Percentiles rank a stretch among this genome's conserved stretches.
Conservation (phyloP, 2,888 invertebrate species). For the Griposia aprilina region DNA sequence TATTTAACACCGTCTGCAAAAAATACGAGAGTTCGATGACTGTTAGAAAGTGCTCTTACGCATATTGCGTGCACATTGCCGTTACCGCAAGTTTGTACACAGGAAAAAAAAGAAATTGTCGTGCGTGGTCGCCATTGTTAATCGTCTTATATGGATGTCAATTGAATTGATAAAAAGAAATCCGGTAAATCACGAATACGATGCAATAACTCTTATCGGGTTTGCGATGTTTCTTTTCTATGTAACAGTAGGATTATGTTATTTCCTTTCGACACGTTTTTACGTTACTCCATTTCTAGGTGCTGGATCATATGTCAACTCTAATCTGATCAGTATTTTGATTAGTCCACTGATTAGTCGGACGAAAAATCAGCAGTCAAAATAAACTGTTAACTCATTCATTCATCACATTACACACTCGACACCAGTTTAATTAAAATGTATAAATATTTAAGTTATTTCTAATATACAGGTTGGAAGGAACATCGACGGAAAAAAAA, state of each 20-base stretch:
- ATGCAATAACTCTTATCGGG: not conserved
- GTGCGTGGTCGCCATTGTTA: conserved; percentile 54
- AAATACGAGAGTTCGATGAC: conserved; percentile 48
- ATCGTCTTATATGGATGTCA: conserved; percentile 50
- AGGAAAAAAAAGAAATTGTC: conserved; percentile 57
- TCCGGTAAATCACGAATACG: conserved; percentile 19
- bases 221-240: conserved; percentile 4
- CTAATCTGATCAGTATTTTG: not conserved
- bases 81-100: conserved; percentile 9
- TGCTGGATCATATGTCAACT: not conserved
- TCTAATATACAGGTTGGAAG: not conserved
- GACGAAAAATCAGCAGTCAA: not conserved
- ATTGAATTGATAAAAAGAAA: conserved; percentile 39
- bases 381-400: not conserved
- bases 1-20: conserved; percentile 28
- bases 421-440: not conserved
- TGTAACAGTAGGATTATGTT: not conserved
- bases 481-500: too few relatives aligned
- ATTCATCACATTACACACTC: not conserved
- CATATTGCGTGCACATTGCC: conserved; percentile 48
- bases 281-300: not conserved
- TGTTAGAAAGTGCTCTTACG: conserved; percentile 59
- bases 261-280: not conserved
- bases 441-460: not conserved
- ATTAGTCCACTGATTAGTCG: not conserved